Percentiles rank a stretch among this genome's conserved stretches.
Conservation (phyloP, 1,140 invertebrate species). For the Antheraea mylitta region DNA sequence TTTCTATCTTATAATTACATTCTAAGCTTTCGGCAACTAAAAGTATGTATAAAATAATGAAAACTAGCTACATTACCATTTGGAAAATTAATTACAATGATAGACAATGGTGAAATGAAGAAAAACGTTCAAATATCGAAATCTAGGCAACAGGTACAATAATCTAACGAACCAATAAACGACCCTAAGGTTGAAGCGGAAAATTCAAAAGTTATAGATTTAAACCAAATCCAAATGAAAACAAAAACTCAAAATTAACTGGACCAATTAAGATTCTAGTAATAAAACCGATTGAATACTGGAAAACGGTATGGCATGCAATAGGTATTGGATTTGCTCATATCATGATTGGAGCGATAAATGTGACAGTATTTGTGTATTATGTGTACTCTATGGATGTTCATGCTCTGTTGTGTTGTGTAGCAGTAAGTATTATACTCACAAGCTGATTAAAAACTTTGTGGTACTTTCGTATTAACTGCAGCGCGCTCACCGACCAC, state of each 20-base stretch:
- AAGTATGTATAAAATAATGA: too few species aligned
- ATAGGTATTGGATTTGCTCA: constrained; percentile 30
- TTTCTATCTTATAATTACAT: too few species aligned
- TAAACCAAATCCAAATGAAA: not conserved
- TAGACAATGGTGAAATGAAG: not conserved
- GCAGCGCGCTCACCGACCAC: too few species aligned
- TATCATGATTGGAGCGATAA: constrained; percentile 29
- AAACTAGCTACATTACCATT: too few species aligned
- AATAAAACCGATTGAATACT: constrained; percentile 38
- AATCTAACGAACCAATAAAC: not conserved
- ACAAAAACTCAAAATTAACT: constrained; percentile 18
- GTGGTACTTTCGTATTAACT: too few species aligned
- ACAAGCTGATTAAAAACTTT: not conserved
- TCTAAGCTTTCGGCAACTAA: too few species aligned
- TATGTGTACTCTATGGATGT: constrained; percentile 20
- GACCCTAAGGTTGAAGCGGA: not conserved
- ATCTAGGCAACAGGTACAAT: not conserved
- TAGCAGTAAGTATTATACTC: constrained; percentile 28
- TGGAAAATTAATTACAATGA: too few species aligned
- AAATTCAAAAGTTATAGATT: not conserved
- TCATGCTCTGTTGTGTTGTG: constrained; percentile 25
- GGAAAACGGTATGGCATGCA: constrained; percentile 33
- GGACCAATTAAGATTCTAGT: constrained; percentile 33
- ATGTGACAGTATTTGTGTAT: constrained; percentile 32
- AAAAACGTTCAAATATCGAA: not conserved